phyloP scores from a whole-genome alignment of 2,888 invertebrate genomes.

The Cylindroiulus punctatus region DNA sequence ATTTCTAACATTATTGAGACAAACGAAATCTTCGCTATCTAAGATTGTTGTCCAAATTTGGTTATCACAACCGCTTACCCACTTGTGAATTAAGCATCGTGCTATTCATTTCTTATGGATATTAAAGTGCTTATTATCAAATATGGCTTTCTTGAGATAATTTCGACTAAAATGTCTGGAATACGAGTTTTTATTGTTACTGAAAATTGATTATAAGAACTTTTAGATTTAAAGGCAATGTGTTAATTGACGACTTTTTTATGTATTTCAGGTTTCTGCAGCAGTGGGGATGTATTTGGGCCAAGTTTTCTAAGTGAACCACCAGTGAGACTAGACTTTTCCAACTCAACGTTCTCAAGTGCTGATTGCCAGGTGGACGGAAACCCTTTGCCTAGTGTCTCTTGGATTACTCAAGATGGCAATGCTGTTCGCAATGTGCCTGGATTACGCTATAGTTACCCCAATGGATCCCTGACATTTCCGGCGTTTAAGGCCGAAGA shows the following conservation, averaged over 20 bases:
- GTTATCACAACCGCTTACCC: too few species aligned
- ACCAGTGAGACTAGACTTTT: conserved; percentile 54
- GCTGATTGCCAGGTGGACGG: conserved; percentile 65
- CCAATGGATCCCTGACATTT: conserved; percentile 56
- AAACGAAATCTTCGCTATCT: too few species aligned
- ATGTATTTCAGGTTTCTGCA: conserved; percentile 40
- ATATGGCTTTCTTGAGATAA: too few species aligned
- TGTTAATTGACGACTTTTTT: background rate
- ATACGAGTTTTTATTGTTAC: too few species aligned
- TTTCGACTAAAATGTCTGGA: too few species aligned
- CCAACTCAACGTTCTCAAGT: conserved; percentile 54
- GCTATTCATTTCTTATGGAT: too few species aligned
- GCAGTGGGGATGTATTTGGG: conserved; percentile 49
- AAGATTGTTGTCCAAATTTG: too few species aligned
- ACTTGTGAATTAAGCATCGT: too few species aligned
- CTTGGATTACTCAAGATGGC: conserved; percentile 62
- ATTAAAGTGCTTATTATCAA: too few species aligned
- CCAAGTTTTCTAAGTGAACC: conserved; percentile 55
- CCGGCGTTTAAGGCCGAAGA: conserved; percentile 56
- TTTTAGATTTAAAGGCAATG: background rate
- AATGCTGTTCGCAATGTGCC: conserved; percentile 44
- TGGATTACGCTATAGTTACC: conserved; percentile 53
- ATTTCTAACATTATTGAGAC: too few species aligned
- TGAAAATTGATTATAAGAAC: too few species aligned
- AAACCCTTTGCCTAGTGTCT: conserved; percentile 64